Conservation (phyloP, 2,113 vertebrate species). For the Cepphus grylle region DNA sequence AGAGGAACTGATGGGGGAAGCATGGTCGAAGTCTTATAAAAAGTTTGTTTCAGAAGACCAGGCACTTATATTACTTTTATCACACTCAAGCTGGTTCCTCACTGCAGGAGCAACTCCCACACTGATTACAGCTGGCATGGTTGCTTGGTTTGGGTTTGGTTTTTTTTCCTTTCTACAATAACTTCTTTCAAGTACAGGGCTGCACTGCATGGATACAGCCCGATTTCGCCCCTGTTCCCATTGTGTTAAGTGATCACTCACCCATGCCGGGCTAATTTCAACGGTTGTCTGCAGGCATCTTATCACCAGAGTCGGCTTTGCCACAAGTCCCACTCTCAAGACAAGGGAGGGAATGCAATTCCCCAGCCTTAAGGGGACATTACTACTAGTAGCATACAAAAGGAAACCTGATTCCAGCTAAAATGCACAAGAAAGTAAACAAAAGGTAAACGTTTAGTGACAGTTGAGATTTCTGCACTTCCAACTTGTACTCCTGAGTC, state of each 20-base stretch:
- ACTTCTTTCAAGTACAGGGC: neutral
- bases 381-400: neutral
- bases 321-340: neutral
- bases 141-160: neutral
- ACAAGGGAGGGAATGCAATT: neutral
- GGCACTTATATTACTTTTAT: neutral
- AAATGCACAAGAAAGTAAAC: neutral
- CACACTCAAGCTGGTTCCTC: neutral
- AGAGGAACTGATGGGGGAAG: neutral
- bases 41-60: neutral
- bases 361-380: neutral
- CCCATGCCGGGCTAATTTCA: neutral
- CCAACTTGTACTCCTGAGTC: neutral
- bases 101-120: neutral
- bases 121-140: neutral
- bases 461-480: neutral
- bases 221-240: neutral
- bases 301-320: neutral
- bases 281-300: neutral
- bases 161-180: neutral
- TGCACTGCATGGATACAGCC: neutral
- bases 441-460: neutral
- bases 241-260: neutral
- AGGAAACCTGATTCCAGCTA: neutral
- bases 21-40: neutral